Evolutionary conservation across 2,797 vertebrate species (phyloP).

Genomic region (Sebastes itinus): DNA sequence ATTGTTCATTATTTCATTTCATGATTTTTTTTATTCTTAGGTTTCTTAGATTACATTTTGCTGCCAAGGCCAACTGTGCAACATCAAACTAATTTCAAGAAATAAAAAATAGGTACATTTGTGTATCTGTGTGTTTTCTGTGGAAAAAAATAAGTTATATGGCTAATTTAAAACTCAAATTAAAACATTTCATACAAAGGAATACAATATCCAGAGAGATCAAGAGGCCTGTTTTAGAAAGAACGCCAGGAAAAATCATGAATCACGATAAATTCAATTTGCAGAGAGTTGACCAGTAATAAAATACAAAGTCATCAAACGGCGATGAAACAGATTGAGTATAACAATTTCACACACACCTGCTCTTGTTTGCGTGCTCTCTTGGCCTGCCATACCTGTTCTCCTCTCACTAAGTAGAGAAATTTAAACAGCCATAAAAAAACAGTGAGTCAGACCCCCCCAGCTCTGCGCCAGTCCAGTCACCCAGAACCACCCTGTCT

Average conservation of each 20-base stretch:
- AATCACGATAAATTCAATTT: slow-evolving; percentile 16
- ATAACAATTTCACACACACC: slow-evolving; percentile 1
- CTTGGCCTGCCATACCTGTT: not conserved
- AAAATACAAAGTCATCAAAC: not conserved
- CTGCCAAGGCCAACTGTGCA: slow-evolving; percentile 11
- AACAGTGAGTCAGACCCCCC: slow-evolving; percentile 64
- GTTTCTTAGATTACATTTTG: not conserved
- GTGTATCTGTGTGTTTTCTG: not conserved
- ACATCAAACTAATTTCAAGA: slow-evolving; percentile 16
- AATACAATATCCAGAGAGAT: slow-evolving; percentile 19
- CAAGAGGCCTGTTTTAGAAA: not conserved
- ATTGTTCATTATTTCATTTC: not conserved
- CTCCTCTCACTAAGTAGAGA: slow-evolving; percentile 35
- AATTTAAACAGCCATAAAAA: slow-evolving; percentile 57
- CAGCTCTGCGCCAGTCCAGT: slow-evolving; percentile 39
- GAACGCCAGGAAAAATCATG: not conserved
- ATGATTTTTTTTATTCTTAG: not conserved
- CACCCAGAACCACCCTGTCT: slow-evolving; percentile 55
- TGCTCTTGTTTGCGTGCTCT: slow-evolving; percentile 10
- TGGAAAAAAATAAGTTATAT: not conserved
- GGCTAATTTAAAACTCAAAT: slow-evolving; percentile 16
- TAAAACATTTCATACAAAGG: not conserved
- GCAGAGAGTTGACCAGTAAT: not conserved
- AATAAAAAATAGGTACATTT: slow-evolving; percentile 4
- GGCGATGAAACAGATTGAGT: not conserved